Evolutionary conservation across 1,140 invertebrate genomes (phyloP).

Genomic region (Polypedilum pembai): DNA sequence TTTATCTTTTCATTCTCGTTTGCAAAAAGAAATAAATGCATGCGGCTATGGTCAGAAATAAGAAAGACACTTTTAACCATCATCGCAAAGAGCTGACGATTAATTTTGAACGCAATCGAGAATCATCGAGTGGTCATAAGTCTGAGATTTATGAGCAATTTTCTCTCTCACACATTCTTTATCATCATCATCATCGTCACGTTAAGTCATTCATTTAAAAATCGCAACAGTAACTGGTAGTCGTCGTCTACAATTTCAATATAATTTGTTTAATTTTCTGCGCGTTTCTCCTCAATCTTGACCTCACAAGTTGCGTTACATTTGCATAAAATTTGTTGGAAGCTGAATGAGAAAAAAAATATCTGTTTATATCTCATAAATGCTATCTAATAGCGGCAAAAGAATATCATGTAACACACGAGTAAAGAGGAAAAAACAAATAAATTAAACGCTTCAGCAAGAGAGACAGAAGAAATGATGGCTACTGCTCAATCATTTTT

Average conservation of each 20-base stretch:
- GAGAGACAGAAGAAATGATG: constrained; percentile 1
- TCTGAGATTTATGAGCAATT: too few species aligned
- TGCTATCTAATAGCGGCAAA: constrained; percentile 7
- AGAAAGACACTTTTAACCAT: too few species aligned
- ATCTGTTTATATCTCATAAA: constrained; percentile 1
- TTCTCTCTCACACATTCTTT: too few species aligned
- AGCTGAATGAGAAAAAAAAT: background rate
- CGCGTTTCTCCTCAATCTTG: background rate
- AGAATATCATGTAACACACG: constrained; percentile 3
- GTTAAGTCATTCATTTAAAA: too few species aligned
- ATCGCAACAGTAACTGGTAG: background rate
- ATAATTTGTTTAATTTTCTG: constrained; percentile 2
- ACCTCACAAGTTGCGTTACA: constrained; percentile 16
- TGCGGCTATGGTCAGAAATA: background rate
- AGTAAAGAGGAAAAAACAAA: constrained; percentile 18
- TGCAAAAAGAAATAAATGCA: background rate
- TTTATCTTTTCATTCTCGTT: background rate
- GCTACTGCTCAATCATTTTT: background rate
- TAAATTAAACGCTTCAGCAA: constrained; percentile 12
- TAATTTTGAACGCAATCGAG: constrained; percentile 7
- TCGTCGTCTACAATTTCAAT: background rate
- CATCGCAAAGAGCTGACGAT: background rate
- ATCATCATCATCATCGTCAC: too few species aligned
- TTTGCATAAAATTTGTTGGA: background rate
- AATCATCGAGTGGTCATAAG: constrained; percentile 1